Conservation (phyloP, 2,888 invertebrate genomes). For the Anticlea derivata region DNA sequence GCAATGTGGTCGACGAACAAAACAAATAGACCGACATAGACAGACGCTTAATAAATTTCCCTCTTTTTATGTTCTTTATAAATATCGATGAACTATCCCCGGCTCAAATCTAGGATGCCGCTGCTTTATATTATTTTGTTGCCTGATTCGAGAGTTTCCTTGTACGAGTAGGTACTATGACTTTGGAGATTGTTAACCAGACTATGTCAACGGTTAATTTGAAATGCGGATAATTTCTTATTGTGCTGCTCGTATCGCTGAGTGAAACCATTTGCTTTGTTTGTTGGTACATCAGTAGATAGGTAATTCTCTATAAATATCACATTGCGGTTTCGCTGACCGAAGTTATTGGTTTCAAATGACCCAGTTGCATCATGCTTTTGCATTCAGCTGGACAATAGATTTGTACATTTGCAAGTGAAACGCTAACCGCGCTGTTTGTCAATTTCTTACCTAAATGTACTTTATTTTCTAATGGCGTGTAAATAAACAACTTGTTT, state of each 20-base stretch:
- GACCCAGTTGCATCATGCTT: conserved; percentile 72
- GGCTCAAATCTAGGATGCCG: neutral
- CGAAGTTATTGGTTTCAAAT: conserved; percentile 73
- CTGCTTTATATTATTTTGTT: too few species aligned
- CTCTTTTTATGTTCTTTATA: conserved; percentile 37
- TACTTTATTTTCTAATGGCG: conserved; percentile 16
- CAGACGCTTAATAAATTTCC: conserved; percentile 41
- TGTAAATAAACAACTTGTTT: conserved; percentile 10
- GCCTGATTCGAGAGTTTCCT: neutral
- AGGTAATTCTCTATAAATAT: conserved; percentile 57
- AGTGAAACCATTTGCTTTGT: conserved; percentile 26
- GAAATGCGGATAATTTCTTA: conserved; percentile 6
- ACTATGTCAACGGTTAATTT: conserved; percentile 3
- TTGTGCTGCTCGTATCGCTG: neutral
- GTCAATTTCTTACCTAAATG: conserved; percentile 28
- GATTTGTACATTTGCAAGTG: conserved; percentile 56
- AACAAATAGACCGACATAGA: conserved; percentile 34
- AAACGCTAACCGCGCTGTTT: conserved; percentile 47
- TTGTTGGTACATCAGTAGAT: neutral
- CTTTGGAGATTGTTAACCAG: neutral
- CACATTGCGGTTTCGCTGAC: conserved; percentile 67
- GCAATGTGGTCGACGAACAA: conserved; percentile 38
- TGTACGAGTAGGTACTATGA: neutral
- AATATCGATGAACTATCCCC: conserved; percentile 23
- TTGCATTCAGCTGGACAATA: conserved; percentile 69